Base-by-base conservation (phyloP, 1,140 invertebrate species). In the Eufriesea mexicana region DNA sequence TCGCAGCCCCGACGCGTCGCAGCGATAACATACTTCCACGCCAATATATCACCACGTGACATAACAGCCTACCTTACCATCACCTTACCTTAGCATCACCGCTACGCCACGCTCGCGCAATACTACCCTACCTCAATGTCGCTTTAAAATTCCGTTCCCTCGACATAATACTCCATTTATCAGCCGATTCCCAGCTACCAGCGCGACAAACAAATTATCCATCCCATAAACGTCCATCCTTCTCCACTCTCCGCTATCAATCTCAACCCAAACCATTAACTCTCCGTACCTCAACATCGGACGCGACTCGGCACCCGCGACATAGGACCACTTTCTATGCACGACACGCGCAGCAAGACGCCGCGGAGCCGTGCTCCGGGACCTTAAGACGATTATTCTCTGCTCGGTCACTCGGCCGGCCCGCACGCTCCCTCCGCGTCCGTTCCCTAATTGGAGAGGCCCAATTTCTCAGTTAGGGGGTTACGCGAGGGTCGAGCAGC, bases 401-500 rank as follows among this genome's bases (percentile, higher is more conserved):
- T 61, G 42, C 66, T 79, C 61, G 59, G 61, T 80, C 72, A 47
- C 80, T 76, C 66, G 68, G 70, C 42, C 84, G 75, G 70, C 57
- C 78, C 79, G 75, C 82, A 85, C 80, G 14, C 23, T 57, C 59
- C 57, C 67, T 51, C 16, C 49, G 23, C 20, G 12, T 16, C 42
- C 25, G 67, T 25, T 84, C 85, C 72, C 75, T 89, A 90, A 91
- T 91, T 90, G 86, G 84, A 87, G 84, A 80, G 79, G 86, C 82
- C 79, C 90, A 91, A 91, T 91, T 91, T 91, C 83, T 85, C 80
- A 83, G 84, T 90, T 87, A 89, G 84, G 85, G 57, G n/a, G 59
- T 23, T 67, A 85, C 66, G 70, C 51, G 25, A 59, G 64, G 47
- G 74, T 77, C 84, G 49, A 61, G 35, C 54, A 25, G 4, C 28